phyloP scores from a whole-genome alignment of 2,888 invertebrate species.

The Melipona beecheii region DNA sequence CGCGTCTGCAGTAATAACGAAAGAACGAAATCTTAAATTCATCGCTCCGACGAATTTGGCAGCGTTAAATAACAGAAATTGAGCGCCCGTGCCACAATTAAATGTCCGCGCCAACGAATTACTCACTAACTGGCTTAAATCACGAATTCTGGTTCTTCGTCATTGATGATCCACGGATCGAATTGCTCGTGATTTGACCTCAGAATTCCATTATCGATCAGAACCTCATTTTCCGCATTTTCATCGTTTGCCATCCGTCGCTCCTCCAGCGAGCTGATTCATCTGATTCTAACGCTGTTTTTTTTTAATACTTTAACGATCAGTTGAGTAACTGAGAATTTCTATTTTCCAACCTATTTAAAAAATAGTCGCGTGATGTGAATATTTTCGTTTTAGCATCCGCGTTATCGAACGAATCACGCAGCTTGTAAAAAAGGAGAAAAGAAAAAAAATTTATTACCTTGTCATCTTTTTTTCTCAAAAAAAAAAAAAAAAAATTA shows the following conservation, averaged over 20 bases:
- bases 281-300: background rate
- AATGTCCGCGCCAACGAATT: too few species aligned
- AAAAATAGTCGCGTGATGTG: background rate
- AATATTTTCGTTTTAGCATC: background rate
- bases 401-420: too few species aligned
- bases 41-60: background rate
- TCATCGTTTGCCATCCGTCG: conserved; percentile 3
- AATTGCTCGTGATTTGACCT: background rate
- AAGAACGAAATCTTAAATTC: too few species aligned
- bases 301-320: background rate
- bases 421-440: too few species aligned
- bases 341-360: background rate
- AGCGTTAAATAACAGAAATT: background rate
- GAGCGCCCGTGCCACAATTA: too few species aligned
- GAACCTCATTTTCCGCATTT: background rate
- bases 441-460: too few species aligned
- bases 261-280: too few species aligned
- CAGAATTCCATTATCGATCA: conserved; percentile 8
- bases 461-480: too few species aligned
- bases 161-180: conserved; percentile 1
- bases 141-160: background rate
- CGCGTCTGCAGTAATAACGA: too few species aligned
- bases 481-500: too few species aligned
- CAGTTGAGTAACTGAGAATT: background rate
- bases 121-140: background rate